Evolutionary conservation across 2,113 vertebrate species (phyloP).

Genomic region (Alouatta palliata): DNA sequence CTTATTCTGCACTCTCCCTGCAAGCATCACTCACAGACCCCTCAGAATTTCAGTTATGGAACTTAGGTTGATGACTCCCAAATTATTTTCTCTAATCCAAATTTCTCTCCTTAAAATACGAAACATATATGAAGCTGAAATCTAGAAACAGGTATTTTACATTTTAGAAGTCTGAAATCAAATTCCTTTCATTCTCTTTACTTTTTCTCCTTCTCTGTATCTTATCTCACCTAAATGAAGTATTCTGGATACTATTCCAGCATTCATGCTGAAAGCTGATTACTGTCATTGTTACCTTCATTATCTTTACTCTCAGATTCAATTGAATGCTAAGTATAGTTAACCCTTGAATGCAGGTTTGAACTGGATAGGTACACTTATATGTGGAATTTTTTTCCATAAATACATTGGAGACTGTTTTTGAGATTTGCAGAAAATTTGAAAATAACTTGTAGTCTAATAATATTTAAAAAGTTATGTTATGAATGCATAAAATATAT

Average conservation of each 20-base stretch:
- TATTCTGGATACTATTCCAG: not conserved
- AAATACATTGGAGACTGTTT: not conserved
- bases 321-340: not conserved
- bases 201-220: not conserved
- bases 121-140: not conserved
- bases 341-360: not conserved
- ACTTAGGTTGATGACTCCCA: not conserved
- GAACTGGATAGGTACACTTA: not conserved
- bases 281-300: not conserved
- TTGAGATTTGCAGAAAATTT: not conserved
- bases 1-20: not conserved
- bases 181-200: not conserved
- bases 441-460: not conserved
- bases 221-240: not conserved
- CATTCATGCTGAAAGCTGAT: not conserved
- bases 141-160: not conserved
- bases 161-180: not conserved
- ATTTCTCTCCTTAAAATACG: not conserved
- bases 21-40: fast-evolving
- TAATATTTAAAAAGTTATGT: not conserved
- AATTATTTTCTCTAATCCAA: not conserved
- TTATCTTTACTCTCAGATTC: not conserved
- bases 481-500: not conserved
- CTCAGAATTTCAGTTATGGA: not conserved
- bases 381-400: not conserved